Evolutionary conservation across 2,113 vertebrate genomes (phyloP), one percentile per base, ranked within the genome.

Genomic region (Alethe diademata): DNA sequence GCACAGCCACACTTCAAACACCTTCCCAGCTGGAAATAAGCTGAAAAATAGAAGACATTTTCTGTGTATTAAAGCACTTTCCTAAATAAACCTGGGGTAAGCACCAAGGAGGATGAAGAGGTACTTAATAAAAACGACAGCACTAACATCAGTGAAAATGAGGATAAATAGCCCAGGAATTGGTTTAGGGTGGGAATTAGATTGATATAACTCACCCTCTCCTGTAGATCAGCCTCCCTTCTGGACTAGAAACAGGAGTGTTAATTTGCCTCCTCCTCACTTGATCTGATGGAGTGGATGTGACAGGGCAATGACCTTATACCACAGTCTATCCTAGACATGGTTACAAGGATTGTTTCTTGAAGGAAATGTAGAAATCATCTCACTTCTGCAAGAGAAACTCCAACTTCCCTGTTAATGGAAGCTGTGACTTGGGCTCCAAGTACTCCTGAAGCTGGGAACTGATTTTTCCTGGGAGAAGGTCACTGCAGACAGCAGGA

Each of bases 51-150:
- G 62, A 13, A 73, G 50, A 82, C 54, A 24, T 64, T 82, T 79
- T 61, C 35, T 17, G 33, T 26, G 22, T 65, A 58, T 83, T 86
- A 79, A 86, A 79, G 22, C 51, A 40, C 22, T 78, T 91, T 60
- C 60, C 65, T 90, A 85, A 82, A 90, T 56, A 85, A 65, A 72
- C 40, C 31, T 79, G 70, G 22, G 9, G 54, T 35, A 85, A 88
- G 31, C 75, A 94, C 85, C 75, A 94, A 69, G 72, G 93, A 95
- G 57, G 79, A 92, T 42, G 72, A 83, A 89, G 75, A 93, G 58
- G 70, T 76, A 88, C 84, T 95, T 94, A 84, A 93, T 90, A 94
- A 95, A 95, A 91, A 70, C 40, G 54, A 43, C 78, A 81, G 38
- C 12, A 2, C 26, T n/a, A 81, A 53, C n/a, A 35, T 14, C 13